Evolutionary conservation across 64 coral and sea anemone species (phyloP).

Genomic region (Catalaphyllia jardinei): DNA sequence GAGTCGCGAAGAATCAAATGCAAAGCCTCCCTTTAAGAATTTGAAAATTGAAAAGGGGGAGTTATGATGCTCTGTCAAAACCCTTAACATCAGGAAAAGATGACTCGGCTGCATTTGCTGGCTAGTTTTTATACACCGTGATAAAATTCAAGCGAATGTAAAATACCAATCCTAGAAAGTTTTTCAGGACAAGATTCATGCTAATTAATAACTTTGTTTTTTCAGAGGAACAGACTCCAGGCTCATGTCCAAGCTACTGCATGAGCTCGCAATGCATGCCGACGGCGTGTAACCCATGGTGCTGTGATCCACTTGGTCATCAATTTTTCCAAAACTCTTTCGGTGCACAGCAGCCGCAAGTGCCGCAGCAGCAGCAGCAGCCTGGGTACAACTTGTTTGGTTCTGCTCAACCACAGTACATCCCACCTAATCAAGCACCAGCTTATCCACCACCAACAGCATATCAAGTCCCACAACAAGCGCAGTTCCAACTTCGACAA

Average conservation of each 20-base stretch:
- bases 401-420: background rate
- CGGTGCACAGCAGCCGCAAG: constrained; percentile 1
- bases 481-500: background rate
- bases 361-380: background rate
- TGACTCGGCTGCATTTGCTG: no score
- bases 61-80: no score
- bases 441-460: background rate
- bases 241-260: constrained; percentile 72
- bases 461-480: background rate
- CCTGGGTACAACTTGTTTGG: background rate
- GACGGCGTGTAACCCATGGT: constrained; percentile 60
- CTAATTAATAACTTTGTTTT: background rate
- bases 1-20: no score
- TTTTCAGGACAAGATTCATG: background rate
- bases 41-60: no score
- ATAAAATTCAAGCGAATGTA: no score
- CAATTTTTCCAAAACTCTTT: constrained; percentile 10
- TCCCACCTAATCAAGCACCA: background rate
- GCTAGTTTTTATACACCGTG: no score
- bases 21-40: no score
- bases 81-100: no score
- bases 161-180: no score
- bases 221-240: constrained; percentile 4
- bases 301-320: constrained; percentile 66
- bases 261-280: constrained; percentile 52